A percentile compares a stretch with the other conserved stretches of the same genome.
These are phyloP conservation scores for Polia nebulosa DNA, from an alignment of 2,888 invertebrate species.

Conservation along the genomic window DNA sequence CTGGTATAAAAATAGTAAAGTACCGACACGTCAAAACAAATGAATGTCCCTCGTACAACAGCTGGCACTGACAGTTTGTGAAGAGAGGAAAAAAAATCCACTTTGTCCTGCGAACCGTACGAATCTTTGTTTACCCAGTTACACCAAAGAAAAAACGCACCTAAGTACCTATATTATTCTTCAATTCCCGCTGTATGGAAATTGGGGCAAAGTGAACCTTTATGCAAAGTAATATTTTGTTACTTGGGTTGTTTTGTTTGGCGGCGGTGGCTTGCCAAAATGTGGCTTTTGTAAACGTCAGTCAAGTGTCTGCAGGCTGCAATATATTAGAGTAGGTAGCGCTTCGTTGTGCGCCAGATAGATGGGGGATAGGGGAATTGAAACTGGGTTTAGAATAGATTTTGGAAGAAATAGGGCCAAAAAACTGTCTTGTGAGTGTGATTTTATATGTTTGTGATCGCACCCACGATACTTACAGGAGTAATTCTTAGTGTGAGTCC, in stretches of 20 bases:
- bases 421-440: not conserved
- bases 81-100: not conserved
- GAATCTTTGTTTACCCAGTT: constrained; percentile 28
- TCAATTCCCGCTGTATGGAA: constrained; percentile 40
- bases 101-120: not conserved
- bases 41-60: not conserved
- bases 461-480: no score
- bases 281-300: constrained; percentile 53
- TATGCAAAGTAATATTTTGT: constrained; percentile 37
- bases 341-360: constrained; percentile 13
- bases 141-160: not conserved
- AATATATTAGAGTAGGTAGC: constrained; percentile 21
- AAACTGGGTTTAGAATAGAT: not conserved
- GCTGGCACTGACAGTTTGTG: not conserved
- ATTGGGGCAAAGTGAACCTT: constrained; percentile 38
- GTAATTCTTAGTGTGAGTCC: no score
- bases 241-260: constrained; percentile 23
- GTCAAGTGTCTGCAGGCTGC: constrained; percentile 40
- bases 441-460: no score
- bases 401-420: not conserved
- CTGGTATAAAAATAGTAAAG: not conserved
- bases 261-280: constrained; percentile 31
- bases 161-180: constrained; percentile 41
- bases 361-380: constrained; percentile 16
- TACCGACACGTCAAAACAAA: not conserved